These are phyloP conservation scores for Lymantria monacha DNA, from an alignment of 2,888 invertebrate genomes.

Conservation along the genomic window DNA sequence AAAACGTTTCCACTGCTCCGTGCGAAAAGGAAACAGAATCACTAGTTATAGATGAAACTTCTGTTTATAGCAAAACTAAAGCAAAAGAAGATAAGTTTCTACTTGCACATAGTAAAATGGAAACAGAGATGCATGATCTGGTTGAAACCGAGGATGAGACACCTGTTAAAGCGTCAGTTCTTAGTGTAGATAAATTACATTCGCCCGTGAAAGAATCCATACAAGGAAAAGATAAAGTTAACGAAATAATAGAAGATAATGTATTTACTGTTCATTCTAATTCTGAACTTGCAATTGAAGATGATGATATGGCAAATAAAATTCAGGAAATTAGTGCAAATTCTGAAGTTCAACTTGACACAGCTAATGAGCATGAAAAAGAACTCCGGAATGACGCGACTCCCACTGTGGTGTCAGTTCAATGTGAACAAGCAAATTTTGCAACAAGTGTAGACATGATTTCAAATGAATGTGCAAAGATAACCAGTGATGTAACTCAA, in stretches of 20 bases:
- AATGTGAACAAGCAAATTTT: background rate
- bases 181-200: background rate
- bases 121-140: background rate
- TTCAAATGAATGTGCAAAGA: background rate
- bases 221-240: background rate
- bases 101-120: background rate
- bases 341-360: background rate
- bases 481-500: background rate
- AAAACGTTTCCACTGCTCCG: background rate
- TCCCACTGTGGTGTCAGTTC: background rate
- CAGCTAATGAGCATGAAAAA: background rate
- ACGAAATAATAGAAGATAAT: background rate
- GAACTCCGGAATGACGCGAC: background rate
- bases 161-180: background rate
- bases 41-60: background rate
- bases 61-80: background rate
- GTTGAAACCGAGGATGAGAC: no score
- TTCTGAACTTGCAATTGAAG: background rate
- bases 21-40: background rate
- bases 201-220: background rate
- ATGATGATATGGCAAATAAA: conserved; percentile 3
- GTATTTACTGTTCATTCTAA: background rate
- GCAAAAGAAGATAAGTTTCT: background rate
- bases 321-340: background rate
- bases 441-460: background rate